Evolutionary conservation across 2,888 invertebrate genomes (phyloP).

Genomic region (Heliconius ethilla): DNA sequence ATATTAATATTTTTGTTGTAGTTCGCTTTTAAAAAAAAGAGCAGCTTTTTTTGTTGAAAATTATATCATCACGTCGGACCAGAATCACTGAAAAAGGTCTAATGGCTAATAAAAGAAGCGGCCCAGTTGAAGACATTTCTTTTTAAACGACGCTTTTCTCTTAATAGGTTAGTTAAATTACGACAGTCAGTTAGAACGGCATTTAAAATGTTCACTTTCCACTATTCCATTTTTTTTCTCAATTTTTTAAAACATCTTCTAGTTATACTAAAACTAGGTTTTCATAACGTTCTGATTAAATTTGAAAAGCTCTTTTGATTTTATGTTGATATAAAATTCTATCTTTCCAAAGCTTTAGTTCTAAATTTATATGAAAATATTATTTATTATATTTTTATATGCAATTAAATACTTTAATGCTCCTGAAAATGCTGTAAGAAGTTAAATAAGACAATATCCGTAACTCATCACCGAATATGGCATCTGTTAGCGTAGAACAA

Average conservation of each 20-base stretch:
- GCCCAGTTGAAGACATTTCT: slow-evolving; percentile 16
- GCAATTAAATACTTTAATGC: too few relatives aligned
- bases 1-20: background rate
- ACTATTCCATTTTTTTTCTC: slow-evolving; percentile 1
- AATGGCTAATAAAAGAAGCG: slow-evolving; percentile 21
- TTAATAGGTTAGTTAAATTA: slow-evolving; percentile 29
- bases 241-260: slow-evolving; percentile 9
- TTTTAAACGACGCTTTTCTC: slow-evolving; percentile 23
- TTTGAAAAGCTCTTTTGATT: background rate
- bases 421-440: too few relatives aligned
- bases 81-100: slow-evolving; percentile 29
- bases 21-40: background rate
- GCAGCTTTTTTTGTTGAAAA: background rate
- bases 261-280: slow-evolving; percentile 1
- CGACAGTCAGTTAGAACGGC: slow-evolving; percentile 21
- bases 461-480: too few relatives aligned
- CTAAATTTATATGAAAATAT: too few relatives aligned
- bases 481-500: too few relatives aligned
- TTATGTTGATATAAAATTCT: background rate
- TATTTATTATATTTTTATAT: too few relatives aligned
- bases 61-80: background rate
- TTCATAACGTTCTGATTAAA: slow-evolving; percentile 1
- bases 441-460: too few relatives aligned
- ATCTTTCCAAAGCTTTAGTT: background rate
- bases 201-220: slow-evolving; percentile 17